Evolutionary conservation across 2,797 vertebrate species (phyloP), one percentile per base, ranked within the genome.

Genomic region (Eospalax fontanierii): DNA sequence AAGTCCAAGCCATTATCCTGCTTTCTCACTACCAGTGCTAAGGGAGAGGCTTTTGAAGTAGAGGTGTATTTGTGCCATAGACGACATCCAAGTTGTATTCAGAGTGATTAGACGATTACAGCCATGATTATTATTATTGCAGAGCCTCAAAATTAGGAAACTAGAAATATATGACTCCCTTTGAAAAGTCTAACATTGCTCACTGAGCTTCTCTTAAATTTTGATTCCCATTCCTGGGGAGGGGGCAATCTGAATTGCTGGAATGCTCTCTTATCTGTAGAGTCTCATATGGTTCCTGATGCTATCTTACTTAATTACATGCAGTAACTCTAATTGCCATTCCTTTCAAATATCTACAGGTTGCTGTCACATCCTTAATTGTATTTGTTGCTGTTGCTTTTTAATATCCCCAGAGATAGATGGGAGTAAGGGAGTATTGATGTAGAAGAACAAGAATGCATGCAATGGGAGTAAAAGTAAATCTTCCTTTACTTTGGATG

Each of bases 121-220:
- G 22, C 24, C 40, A 30, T 19, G 57, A 50, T 79, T 57, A 38
- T 16, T 19, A 87, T 73, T 38, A 46, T 71, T 4, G 50, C 7
- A 79, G 54, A 21, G n/a, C 59, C 50, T 61, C 78, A 66, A 61
- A 26, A 73, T n/a, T 59, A 66, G 54, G 28, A 97, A 88, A 46
- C 65, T 74, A 87, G 68, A 26, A 91, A 19, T 14, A 66, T 11
- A 33, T 3, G 1, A 71, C 57, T 28, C 26, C 73, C 2, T 68
- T 24, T 82, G 46, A 21, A 79, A 80, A 66, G 30, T 2, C 40
- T 57, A 38, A 8, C 0, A 79, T 43, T 26, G 61, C 65, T 95
- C 9, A 24, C 38, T 22, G 26, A 71, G 16, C 7, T 38, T 89
- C 59, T 66, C 9, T 63, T 3, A 40, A 90, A 54, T 61, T 94